Base-by-base conservation (phyloP, 1,140 invertebrate genomes). In the Batillaria attramentaria region DNA sequence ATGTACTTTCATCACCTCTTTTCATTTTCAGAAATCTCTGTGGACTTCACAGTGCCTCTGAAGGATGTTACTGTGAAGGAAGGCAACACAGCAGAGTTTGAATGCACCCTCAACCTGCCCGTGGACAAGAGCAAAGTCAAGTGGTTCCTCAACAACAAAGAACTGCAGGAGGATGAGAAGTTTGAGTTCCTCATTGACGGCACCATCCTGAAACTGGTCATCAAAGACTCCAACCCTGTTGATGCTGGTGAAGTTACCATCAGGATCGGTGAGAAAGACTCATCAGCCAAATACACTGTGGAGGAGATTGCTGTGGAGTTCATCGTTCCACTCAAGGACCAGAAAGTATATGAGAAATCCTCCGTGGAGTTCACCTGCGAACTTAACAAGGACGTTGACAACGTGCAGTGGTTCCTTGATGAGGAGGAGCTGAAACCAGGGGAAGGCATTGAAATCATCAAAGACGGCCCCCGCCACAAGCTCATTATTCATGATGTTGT, bases 21-120 rank as follows among this genome's bases (percentile, higher is more conserved):
- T 79, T 68, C 39, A 20, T 35, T 74, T 77, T 60, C 73, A 86
- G 86, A 87, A 77, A 73, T 85, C 20, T 43, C 74, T 50, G 85
- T 79, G n/a, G 85, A 87, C 42, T 86, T 87, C 66, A 66, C 74
- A 20, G 62, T 86, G 1, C 85, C 86, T n/a, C 83, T 87, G 39
- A 85, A 85, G 65, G 86, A 87, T 31, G 66, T 79, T 4, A 86
- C 86, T 20, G 87, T 81, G 4, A 72, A 84, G 54, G 87, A 89
- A 92, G 98, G 99, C 87, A 97, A 98, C 85, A 96, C 95, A 16
- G 94, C 98, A 41, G 97, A 96, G 18, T 92, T 99, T 43, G 93
- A 96, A 69, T 99, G 97, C 88, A 97, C 99, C 89, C 93, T 99
- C 43, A 97, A 99, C 87, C 97, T 99, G 91, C 95, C 95, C n/a